Conservation (phyloP, 2,113 vertebrate genomes). For the Chamaea fasciata region DNA sequence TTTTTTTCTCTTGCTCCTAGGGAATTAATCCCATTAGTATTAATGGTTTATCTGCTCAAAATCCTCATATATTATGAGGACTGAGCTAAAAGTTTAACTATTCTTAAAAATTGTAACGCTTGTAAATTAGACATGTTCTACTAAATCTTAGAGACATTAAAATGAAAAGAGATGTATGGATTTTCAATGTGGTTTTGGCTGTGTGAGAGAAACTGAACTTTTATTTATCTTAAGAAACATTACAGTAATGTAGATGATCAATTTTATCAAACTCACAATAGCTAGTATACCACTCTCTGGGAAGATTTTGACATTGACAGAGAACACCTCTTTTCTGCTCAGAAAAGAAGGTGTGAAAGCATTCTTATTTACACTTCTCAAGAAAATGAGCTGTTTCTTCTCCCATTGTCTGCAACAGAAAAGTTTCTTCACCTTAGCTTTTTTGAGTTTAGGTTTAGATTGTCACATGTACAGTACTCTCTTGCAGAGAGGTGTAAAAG, state of each 20-base stretch:
- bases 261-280: background rate
- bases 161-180: background rate
- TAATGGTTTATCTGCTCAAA: constrained; percentile 22
- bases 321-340: background rate
- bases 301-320: background rate
- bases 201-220: background rate
- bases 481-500: background rate
- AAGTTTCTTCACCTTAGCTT: background rate
- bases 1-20: background rate
- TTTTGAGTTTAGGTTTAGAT: background rate
- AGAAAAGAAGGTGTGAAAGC: background rate
- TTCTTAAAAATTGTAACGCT: background rate
- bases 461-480: background rate
- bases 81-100: background rate
- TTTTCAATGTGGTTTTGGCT: background rate
- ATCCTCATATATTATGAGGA: background rate
- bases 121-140: background rate
- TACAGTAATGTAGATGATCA: background rate
- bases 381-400: background rate
- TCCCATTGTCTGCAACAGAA: background rate
- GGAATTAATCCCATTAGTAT: constrained; percentile 21
- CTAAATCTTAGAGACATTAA: background rate
- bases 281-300: background rate
- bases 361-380: background rate
- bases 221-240: background rate